Conservation (phyloP, 2,888 invertebrate species). For the Pharmacophagus antenor region DNA sequence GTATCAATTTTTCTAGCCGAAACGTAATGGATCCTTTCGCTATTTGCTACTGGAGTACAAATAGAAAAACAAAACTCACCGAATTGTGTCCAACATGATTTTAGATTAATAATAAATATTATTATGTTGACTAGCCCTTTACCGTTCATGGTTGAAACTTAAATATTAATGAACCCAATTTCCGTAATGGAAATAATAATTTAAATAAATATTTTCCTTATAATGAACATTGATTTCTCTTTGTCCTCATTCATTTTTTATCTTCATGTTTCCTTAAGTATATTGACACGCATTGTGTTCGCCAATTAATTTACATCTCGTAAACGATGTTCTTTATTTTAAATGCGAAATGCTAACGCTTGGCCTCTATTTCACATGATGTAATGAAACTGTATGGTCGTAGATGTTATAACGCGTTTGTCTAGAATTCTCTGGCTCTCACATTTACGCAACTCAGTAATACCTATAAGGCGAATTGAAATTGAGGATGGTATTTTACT, state of each 20-base stretch:
- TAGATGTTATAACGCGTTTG: too few species aligned
- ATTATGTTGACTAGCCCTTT: background rate
- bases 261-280: background rate
- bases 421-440: too few species aligned
- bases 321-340: too few species aligned
- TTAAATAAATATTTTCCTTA: background rate
- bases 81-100: background rate
- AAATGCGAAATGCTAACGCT: too few species aligned
- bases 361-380: too few species aligned
- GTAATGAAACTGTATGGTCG: too few species aligned
- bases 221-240: background rate
- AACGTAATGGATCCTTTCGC: too few species aligned
- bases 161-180: background rate
- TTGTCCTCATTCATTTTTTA: background rate
- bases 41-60: too few species aligned
- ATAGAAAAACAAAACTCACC: conserved; percentile 1
- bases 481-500: too few species aligned
- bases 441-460: too few species aligned
- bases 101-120: background rate
- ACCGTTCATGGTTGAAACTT: conserved; percentile 1
- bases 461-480: too few species aligned
- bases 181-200: background rate
- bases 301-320: background rate
- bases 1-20: too few species aligned
- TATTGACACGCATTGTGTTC: background rate